Conservation (phyloP, 2,113 vertebrate species). For the Pholis gunnellus region DNA sequence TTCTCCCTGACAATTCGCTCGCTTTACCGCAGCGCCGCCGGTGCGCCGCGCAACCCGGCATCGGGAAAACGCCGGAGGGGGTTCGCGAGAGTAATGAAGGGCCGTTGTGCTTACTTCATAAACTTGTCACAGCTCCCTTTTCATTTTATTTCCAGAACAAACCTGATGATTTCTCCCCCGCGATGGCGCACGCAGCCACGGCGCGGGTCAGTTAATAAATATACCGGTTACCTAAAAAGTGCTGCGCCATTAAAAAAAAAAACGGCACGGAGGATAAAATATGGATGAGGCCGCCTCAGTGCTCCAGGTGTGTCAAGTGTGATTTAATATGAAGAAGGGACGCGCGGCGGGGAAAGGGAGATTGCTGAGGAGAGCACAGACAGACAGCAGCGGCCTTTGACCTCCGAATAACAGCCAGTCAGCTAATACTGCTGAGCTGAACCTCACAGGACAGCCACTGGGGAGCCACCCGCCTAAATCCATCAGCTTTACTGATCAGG, state of each 20-base stretch:
- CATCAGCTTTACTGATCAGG: constrained; percentile 90
- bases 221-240: constrained; percentile 89
- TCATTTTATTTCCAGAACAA: constrained; percentile 93
- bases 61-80: constrained; percentile 48
- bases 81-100: constrained; percentile 87
- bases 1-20: constrained; percentile 59
- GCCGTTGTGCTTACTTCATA: constrained; percentile 94
- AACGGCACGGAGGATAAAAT: constrained; percentile 90
- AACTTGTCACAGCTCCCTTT: constrained; percentile 91
- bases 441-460: constrained; percentile 87
- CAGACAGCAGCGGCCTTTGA: constrained; percentile 88
- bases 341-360: constrained; percentile 74
- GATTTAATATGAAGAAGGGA: constrained; percentile 94
- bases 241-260: constrained; percentile 93
- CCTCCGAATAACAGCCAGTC: constrained; percentile 89
- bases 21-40: constrained; percentile 37
- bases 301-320: constrained; percentile 95
- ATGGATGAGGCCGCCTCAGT: constrained; percentile 91
- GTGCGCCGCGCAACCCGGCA: constrained; percentile 58
- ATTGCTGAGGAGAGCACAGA: constrained; percentile 87
- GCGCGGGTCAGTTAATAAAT: constrained; percentile 93
- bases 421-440: constrained; percentile 89
- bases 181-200: constrained; percentile 86
- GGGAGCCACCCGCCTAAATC: constrained; percentile 87
- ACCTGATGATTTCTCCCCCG: constrained; percentile 86